Percentiles rank a stretch among this genome's conserved stretches.
phyloP scores from a whole-genome alignment of 2,797 vertebrate genomes.

The Sebastes minor region DNA sequence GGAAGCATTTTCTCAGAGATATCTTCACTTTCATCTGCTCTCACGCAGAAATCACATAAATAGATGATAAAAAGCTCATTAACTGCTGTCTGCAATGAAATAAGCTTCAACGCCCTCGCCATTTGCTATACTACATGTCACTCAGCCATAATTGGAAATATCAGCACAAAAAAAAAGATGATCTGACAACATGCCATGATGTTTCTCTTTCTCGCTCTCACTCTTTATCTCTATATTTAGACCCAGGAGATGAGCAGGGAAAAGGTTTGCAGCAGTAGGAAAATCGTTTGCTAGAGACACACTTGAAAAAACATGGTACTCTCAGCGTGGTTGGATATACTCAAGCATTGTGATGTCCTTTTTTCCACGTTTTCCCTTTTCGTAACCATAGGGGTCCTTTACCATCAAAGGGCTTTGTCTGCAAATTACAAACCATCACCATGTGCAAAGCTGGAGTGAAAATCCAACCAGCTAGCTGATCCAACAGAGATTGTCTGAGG shows the following conservation, averaged over 20 bases:
- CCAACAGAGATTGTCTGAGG: constrained; percentile 15
- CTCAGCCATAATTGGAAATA: constrained; percentile 66
- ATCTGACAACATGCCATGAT: constrained; percentile 58
- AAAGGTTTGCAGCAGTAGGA: constrained; percentile 31
- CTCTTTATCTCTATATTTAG: constrained; percentile 58
- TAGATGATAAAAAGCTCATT: constrained; percentile 62
- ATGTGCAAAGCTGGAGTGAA: not conserved
- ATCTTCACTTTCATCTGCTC: constrained; percentile 45
- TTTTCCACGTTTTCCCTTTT: not conserved
- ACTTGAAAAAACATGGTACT: constrained; percentile 22
- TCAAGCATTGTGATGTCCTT: constrained; percentile 13
- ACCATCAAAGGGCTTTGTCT: constrained; percentile 20
- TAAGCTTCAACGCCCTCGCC: constrained; percentile 15
- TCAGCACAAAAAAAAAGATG: constrained; percentile 38
- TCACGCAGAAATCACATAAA: constrained; percentile 39
- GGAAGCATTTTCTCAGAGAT: constrained; percentile 6
- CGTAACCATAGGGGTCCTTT: constrained; percentile 7
- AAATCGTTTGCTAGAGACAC: constrained; percentile 27
- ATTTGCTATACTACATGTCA: constrained; percentile 49
- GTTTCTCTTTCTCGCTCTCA: constrained; percentile 24
- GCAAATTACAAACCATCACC: constrained; percentile 18
- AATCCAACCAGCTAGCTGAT: constrained; percentile 16
- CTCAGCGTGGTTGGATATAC: constrained; percentile 1
- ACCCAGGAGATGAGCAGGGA: constrained; percentile 33
- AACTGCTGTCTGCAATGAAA: constrained; percentile 52